Conservation (phyloP, 2,113 vertebrate species). For the Grallaria varia region DNA sequence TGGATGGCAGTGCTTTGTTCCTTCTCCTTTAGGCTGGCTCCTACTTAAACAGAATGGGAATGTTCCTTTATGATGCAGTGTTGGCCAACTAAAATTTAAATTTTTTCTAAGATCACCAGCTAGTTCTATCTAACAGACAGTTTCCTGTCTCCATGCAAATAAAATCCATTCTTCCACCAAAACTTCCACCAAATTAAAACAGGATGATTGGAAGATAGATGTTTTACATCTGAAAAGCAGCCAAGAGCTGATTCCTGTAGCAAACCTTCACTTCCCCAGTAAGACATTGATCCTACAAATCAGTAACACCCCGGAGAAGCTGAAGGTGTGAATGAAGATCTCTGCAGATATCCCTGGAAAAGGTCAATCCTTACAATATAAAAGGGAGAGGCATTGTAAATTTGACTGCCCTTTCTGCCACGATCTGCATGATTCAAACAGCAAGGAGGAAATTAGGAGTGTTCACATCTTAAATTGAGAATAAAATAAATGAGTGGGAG, state of each 20-base stretch:
- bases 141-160: not conserved
- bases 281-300: not conserved
- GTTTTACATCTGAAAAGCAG: not conserved
- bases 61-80: not conserved
- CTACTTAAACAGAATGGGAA: not conserved
- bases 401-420: not conserved
- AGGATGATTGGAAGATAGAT: not conserved
- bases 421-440: not conserved
- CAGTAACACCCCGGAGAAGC: not conserved
- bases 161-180: not conserved
- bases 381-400: not conserved
- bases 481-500: fast-evolving
- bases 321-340: not conserved
- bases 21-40: not conserved
- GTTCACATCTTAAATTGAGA: not conserved
- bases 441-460: not conserved
- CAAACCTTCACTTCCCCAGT: not conserved
- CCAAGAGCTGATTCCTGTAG: not conserved
- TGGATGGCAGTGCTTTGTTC: not conserved
- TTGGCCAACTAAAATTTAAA: not conserved
- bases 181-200: not conserved
- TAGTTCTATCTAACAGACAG: not conserved
- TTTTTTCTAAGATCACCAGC: not conserved
- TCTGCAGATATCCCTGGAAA: not conserved
- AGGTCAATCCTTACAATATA: not conserved